Percentiles rank a stretch among this genome's conserved stretches.
Evolutionary conservation across 2,888 invertebrate species (phyloP).

Genomic region (Campopleginae sp.): DNA sequence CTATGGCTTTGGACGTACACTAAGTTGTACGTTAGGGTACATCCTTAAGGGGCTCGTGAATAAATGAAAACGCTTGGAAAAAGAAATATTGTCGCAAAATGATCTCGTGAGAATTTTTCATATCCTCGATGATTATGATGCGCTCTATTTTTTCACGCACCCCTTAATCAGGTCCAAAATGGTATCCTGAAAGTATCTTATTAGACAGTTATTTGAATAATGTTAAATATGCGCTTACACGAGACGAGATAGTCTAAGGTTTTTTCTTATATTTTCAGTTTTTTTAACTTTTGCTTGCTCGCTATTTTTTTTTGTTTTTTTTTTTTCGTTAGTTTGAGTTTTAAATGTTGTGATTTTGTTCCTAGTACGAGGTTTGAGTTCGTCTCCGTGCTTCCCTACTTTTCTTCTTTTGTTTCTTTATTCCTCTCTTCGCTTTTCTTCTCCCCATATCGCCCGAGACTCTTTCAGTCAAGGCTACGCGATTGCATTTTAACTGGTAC

Average conservation of each 20-base stretch:
- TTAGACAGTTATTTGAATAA: conserved; percentile 77
- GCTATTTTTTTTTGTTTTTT: no score
- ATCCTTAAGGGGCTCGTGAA: conserved; percentile 80
- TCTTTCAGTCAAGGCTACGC: conserved; percentile 32
- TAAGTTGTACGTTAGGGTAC: conserved; percentile 83
- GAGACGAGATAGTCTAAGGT: conserved; percentile 75
- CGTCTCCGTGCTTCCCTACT: conserved; percentile 71
- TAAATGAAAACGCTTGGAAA: conserved; percentile 16
- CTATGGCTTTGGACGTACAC: conserved; percentile 84
- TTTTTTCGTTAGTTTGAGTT: conserved; percentile 43
- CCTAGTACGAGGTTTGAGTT: conserved; percentile 73
- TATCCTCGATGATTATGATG: conserved; percentile 35
- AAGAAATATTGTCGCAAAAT: conserved; percentile 20
- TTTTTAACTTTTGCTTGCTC: conserved; percentile 38
- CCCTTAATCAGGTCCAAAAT: conserved; percentile 80
- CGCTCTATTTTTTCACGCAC: conserved; percentile 72
- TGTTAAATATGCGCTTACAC: conserved; percentile 79
- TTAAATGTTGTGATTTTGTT: conserved; percentile 50
- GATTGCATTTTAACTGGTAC: neutral
- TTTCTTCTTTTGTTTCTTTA: conserved; percentile 16
- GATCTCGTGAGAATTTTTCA: neutral
- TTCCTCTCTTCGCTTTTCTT: neutral
- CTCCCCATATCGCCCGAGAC: conserved; percentile 23
- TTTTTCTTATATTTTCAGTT: conserved; percentile 54
- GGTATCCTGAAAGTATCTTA: conserved; percentile 79